Evolutionary conservation across 2,888 invertebrate species (phyloP).

Genomic region (Hirtodrosophila cameraria): DNA sequence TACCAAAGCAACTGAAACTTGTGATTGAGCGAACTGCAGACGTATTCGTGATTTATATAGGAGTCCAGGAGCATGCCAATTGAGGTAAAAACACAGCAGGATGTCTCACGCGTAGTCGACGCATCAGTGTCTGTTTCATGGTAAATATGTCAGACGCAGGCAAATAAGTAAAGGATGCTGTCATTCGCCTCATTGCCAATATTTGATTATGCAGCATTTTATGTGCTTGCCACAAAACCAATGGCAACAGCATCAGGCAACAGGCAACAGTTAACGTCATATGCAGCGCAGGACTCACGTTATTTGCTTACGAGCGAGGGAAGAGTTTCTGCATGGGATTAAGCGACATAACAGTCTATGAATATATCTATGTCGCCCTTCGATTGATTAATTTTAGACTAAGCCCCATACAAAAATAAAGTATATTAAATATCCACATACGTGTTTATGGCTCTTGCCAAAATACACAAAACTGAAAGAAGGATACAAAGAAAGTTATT

Average conservation of each 20-base stretch:
- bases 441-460: conserved; percentile 30
- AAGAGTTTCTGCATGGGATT: neutral
- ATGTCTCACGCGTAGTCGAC: conserved; percentile 38
- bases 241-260: conserved; percentile 5
- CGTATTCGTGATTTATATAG: conserved; percentile 62
- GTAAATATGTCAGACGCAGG: conserved; percentile 76
- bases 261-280: neutral
- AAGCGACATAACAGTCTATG: conserved; percentile 1
- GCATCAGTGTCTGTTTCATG: conserved; percentile 66
- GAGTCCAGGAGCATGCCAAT: conserved; percentile 6
- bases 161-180: conserved; percentile 58
- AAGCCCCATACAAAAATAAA: conserved; percentile 43
- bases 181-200: conserved; percentile 49
- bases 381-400: conserved; percentile 60
- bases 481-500: conserved; percentile 14
- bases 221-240: conserved; percentile 46
- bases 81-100: conserved; percentile 72
- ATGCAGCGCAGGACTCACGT: neutral
- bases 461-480: conserved; percentile 13
- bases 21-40: conserved; percentile 38
- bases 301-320: conserved; percentile 38
- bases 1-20: conserved; percentile 31
- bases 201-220: conserved; percentile 78
- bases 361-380: conserved; percentile 1
- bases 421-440: conserved; percentile 29